Evolutionary conservation across 1,140 invertebrate genomes (phyloP), one percentile per base, ranked within the genome.

Genomic region (Bombus fervidus): DNA sequence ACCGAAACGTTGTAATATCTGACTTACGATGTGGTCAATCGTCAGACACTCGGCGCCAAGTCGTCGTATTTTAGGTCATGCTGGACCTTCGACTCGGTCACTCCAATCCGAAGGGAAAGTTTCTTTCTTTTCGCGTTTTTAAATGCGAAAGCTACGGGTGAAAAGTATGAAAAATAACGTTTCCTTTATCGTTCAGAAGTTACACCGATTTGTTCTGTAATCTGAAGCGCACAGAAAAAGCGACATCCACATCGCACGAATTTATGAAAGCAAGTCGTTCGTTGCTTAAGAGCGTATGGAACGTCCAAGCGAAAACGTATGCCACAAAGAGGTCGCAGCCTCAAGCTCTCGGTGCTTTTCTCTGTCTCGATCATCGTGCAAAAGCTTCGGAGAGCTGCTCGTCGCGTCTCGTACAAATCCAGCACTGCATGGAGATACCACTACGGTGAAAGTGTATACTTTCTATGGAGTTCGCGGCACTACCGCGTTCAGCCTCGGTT

Each of bases 391-490:
- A 76, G 74, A 85, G 88, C 88, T 81, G 87, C 83, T 90, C 80
- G 88, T 82, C 88, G 88, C 75, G 84, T 85, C 75, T 90, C 90
- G 84, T 80, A 88, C 89, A 87, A 75, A 71, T 28, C 69, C 87
- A 87, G 87, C 22, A 25, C 15, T 59, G 37, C 86, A 91, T n/a
- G n/a, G 90, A 92, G 92, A 91, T 90, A 89, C 89, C 86, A 89
- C 88, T 83, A 89, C 86, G 92, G 93, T 91, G 93, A 94, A 94
- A 94, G 93, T 92, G 91, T 91, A 85, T 89, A 93, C 93, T 94
- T 94, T 93, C 93, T 93, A 93, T 91, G 91, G 91, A 88, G 91
- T 91, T 92, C 83, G 74, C 80, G 83, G 66, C 59, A 78, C 91
- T 92, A 89, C 91, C 88, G 90, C 83, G 81, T 92, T 90, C 90